Percentiles rank a stretch among this genome's conserved stretches.
phyloP scores from a whole-genome alignment of 2,113 vertebrate genomes.

The Monarcha castaneiventris region DNA sequence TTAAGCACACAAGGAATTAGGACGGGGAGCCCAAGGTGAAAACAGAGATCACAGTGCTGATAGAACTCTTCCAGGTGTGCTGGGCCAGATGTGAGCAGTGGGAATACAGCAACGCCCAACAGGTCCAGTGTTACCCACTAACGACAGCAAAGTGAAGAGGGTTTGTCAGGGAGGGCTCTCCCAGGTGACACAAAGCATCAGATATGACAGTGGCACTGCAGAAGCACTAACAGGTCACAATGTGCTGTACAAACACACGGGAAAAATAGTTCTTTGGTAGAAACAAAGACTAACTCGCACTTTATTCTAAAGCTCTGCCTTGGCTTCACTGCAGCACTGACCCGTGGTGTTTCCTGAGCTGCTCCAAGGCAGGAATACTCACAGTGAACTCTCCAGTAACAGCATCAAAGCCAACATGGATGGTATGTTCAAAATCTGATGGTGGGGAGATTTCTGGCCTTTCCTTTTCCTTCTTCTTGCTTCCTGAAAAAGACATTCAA shows the following conservation, averaged over 20 bases:
- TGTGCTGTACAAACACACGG: not conserved
- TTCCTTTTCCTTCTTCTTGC: slow-evolving; percentile 93
- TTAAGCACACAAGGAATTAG: not conserved
- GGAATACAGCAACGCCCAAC: not conserved
- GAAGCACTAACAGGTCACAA: not conserved
- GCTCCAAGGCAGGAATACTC: slow-evolving; percentile 56
- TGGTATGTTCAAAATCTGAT: slow-evolving; percentile 96
- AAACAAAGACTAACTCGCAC: not conserved
- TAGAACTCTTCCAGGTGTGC: not conserved
- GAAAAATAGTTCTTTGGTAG: not conserved
- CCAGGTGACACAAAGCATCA: not conserved
- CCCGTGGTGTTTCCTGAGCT: not conserved
- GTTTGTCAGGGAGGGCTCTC: not conserved
- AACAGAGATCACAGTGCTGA: not conserved
- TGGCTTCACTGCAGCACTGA: not conserved
- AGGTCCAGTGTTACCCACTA: not conserved
- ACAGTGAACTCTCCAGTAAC: slow-evolving; percentile 98
- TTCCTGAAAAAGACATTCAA: slow-evolving; percentile 72
- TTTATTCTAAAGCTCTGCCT: not conserved
- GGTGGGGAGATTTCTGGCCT: slow-evolving; percentile 95
- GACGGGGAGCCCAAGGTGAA: not conserved
- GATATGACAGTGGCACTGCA: not conserved
- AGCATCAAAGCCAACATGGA: slow-evolving; percentile 96
- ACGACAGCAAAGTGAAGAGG: not conserved
- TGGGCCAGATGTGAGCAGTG: not conserved